Evolutionary conservation across 2,113 vertebrate species (phyloP).

Genomic region (Danionella cerebrum): DNA sequence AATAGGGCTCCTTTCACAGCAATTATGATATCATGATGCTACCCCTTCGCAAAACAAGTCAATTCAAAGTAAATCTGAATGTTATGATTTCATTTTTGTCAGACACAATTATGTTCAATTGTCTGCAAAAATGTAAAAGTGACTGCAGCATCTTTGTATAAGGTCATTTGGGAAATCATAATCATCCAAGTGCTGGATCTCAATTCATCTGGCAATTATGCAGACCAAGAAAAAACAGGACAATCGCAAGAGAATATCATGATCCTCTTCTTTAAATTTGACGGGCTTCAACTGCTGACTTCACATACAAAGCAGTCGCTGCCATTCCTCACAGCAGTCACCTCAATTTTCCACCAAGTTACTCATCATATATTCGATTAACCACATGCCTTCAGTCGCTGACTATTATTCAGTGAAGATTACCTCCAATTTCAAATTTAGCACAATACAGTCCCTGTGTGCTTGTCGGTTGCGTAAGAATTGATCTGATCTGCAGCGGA

Average conservation of each 20-base stretch:
- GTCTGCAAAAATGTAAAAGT: background rate
- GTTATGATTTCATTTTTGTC: background rate
- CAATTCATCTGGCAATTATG: background rate
- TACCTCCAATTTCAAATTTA: constrained; percentile 42
- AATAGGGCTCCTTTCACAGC: background rate
- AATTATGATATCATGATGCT: background rate
- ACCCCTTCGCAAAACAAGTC: no score
- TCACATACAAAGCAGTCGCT: background rate
- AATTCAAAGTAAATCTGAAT: background rate
- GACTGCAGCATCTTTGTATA: background rate
- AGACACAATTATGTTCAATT: background rate
- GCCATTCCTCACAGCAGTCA: constrained; percentile 41
- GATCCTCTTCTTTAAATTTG: background rate
- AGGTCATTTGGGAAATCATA: background rate
- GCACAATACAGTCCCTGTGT: constrained; percentile 41
- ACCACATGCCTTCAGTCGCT: constrained; percentile 42
- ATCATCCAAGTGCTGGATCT: background rate
- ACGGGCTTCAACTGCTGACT: background rate
- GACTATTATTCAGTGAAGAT: constrained; percentile 17
- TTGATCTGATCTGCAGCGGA: no score
- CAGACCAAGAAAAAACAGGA: background rate
- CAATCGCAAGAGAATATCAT: background rate
- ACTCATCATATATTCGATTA: constrained; percentile 46
- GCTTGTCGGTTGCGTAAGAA: no score
- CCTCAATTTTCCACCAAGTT: constrained; percentile 39